Conservation (phyloP, 1,140 invertebrate species). For the Sinonovacula constricta region DNA sequence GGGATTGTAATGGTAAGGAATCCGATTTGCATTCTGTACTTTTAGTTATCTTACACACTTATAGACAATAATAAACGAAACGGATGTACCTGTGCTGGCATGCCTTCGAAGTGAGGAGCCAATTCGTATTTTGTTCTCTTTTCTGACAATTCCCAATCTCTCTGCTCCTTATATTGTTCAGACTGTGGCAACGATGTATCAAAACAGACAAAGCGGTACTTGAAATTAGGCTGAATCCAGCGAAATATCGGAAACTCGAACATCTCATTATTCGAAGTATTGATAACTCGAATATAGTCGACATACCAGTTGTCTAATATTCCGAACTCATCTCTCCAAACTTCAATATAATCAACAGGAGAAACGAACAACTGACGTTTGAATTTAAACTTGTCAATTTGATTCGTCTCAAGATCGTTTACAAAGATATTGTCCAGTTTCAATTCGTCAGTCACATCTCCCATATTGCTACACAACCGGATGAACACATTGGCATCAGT, state of each 20-base stretch:
- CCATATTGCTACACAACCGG: slow-evolving; percentile 72
- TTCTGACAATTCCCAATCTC: slow-evolving; percentile 42
- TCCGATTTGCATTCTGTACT: too few relatives aligned
- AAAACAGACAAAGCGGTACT: slow-evolving; percentile 26
- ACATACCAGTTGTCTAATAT: slow-evolving; percentile 46
- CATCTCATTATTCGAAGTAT: neutral
- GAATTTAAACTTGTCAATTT: slow-evolving; percentile 69
- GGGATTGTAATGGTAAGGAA: too few relatives aligned
- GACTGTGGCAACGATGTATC: slow-evolving; percentile 39
- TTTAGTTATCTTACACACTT: too few relatives aligned
- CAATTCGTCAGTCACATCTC: slow-evolving; percentile 62
- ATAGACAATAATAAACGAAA: too few relatives aligned
- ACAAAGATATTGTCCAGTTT: slow-evolving; percentile 74
- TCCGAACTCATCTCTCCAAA: slow-evolving; percentile 48
- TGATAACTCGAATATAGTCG: slow-evolving; percentile 38
- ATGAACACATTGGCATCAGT: slow-evolving; percentile 78
- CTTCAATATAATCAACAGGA: slow-evolving; percentile 38
- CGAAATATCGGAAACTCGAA: slow-evolving; percentile 46
- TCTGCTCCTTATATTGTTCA: slow-evolving; percentile 36
- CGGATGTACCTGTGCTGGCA: slow-evolving; percentile 41
- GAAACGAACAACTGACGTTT: slow-evolving; percentile 18
- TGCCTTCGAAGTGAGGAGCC: neutral
- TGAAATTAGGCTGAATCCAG: slow-evolving; percentile 36
- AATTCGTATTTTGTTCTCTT: slow-evolving; percentile 39
- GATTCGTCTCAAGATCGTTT: slow-evolving; percentile 78